Evolutionary conservation across 2,113 vertebrate species (phyloP), one percentile per base, ranked within the genome.

Genomic region (Grallaria varia): DNA sequence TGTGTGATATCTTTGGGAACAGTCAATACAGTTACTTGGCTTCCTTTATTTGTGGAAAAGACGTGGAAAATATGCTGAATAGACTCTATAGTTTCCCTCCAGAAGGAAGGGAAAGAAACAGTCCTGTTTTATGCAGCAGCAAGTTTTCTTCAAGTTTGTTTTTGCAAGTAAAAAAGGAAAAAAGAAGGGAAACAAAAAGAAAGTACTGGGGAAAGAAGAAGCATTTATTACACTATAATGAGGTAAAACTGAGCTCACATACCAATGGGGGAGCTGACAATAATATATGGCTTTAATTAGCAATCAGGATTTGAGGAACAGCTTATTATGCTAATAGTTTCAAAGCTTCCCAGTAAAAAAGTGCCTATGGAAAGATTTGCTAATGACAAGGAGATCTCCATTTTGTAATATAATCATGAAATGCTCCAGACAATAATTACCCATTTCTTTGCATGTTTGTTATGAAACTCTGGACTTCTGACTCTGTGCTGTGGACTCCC

Each of bases 261-360:
- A 91, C 92, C 96, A 74, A 84, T 96, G 88, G 92, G 75, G 94
- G 87, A 90, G 75, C 90, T 95, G 96, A 96, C 84, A 96, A 90
- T 94, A 96, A 97, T 96, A 67, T 90, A 97, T 90, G 72, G 72
- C 66, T 97, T 97, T 97, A 97, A 97, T 97, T 97, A 97, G 94
- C 84, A 93, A 97, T 91, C 94, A 84, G 89, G 87, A 87, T 97
- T 97, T 96, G 93, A 97, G 94, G 89, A 97, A 88, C 77, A 91
- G 81, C 89, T 95, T 93, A 92, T 97, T 96, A 96, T 94, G 92
- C 64, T 83, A 92, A 96, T 91, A 77, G 89, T 67, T 97, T 94
- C 93, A 87, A 87, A 96, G 87, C 93, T 88, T 91, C 87, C 79
- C 82, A 37, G 79, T 89, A 6, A 88, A 97, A 84, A 87, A 87